Evolutionary conservation across 2,888 invertebrate species (phyloP).

Genomic region (Thymelicus sylvestris): DNA sequence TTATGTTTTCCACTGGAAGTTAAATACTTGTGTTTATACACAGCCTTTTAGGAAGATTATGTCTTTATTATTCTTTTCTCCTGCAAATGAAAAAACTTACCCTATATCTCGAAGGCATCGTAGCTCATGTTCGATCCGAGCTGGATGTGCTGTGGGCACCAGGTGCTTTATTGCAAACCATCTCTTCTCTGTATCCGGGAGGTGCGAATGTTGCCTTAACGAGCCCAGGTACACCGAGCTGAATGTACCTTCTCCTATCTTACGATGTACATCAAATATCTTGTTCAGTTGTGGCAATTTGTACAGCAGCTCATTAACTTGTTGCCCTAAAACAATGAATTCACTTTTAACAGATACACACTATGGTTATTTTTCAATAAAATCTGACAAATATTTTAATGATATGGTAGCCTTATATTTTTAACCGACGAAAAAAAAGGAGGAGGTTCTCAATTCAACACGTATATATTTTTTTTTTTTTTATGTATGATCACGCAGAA

Average conservation of each 20-base stretch:
- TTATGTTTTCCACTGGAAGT: constrained; percentile 90
- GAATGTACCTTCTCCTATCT: constrained; percentile 94
- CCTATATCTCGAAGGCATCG: constrained; percentile 91
- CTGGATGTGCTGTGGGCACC: constrained; percentile 94
- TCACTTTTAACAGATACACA: background rate
- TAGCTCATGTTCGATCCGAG: constrained; percentile 91
- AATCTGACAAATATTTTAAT: constrained; percentile 4
- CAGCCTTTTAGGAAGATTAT: too few species aligned
- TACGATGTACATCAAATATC: constrained; percentile 87
- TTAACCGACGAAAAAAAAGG: too few species aligned
- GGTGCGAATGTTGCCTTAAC: constrained; percentile 75
- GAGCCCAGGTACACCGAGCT: constrained; percentile 93
- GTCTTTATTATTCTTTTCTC: background rate
- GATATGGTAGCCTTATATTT: too few species aligned
- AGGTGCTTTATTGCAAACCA: constrained; percentile 94
- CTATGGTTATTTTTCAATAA: background rate
- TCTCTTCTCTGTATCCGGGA: constrained; percentile 74
- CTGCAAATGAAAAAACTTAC: constrained; percentile 64
- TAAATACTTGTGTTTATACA: constrained; percentile 17
- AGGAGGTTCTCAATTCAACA: too few species aligned
- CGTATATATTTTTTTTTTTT: too few species aligned
- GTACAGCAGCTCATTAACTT: constrained; percentile 71
- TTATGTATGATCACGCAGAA: too few species aligned
- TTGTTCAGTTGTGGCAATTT: constrained; percentile 86
- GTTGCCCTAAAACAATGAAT: constrained; percentile 57